Conservation (phyloP, 1,140 invertebrate genomes). For the Hirudo medicinalis region DNA sequence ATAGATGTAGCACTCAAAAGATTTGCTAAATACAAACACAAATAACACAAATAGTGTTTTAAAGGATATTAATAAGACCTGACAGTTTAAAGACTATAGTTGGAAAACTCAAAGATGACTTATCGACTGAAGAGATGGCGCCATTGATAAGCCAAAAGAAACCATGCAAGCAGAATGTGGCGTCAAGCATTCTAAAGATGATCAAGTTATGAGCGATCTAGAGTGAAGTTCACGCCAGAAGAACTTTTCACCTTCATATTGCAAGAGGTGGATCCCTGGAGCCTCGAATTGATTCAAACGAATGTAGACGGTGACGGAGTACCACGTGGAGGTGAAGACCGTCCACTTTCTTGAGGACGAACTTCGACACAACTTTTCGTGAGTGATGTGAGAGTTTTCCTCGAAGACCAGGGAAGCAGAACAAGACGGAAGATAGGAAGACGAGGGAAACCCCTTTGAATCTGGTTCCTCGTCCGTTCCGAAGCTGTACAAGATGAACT, state of each 20-base stretch:
- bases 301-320: conserved; percentile 16
- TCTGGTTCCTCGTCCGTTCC: not conserved
- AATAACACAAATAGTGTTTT: too few species aligned
- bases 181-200: too few species aligned
- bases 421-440: not conserved
- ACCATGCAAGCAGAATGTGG: too few species aligned
- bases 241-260: conserved; percentile 13
- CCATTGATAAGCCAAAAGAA: too few species aligned
- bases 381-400: conserved; percentile 18
- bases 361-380: conserved; percentile 21
- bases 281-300: conserved; percentile 13
- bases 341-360: conserved; percentile 15
- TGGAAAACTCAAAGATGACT: too few species aligned
- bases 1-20: too few species aligned
- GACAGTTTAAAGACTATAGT: too few species aligned
- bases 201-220: too few species aligned
- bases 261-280: conserved; percentile 11
- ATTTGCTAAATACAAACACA: too few species aligned
- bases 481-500: conserved; percentile 7
- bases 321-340: conserved; percentile 17
- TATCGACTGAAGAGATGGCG: too few species aligned
- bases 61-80: too few species aligned
- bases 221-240: too few species aligned
- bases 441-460: not conserved
- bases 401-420: conserved; percentile 7